A percentile compares a stretch with the other conserved stretches of the same genome.
Conservation (phyloP, 2,113 vertebrate species). For the Zeus faber region DNA sequence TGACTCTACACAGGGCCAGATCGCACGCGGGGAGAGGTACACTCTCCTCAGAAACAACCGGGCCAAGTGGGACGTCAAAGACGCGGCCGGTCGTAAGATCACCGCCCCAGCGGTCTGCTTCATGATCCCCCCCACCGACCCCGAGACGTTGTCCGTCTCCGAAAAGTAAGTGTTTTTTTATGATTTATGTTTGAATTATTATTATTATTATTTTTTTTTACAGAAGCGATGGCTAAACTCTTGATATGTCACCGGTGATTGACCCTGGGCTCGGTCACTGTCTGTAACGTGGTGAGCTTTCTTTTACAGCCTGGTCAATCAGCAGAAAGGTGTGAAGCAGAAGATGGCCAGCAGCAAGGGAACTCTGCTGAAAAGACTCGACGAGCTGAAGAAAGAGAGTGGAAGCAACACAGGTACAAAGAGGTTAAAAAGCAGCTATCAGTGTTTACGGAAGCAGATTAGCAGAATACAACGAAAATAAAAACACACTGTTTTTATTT, state of each 20-base stretch:
- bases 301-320: conserved; percentile 74
- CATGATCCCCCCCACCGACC: conserved; percentile 87
- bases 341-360: conserved; percentile 77
- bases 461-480: no score
- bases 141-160: conserved; percentile 75
- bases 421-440: no score
- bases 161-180: conserved; percentile 79
- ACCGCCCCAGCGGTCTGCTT: conserved; percentile 87
- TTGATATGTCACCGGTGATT: no score
- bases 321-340: conserved; percentile 78
- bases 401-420: conserved; percentile 72
- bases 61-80: conserved; percentile 85
- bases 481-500: no score
- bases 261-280: no score
- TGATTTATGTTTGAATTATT: not conserved
- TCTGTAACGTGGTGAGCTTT: not conserved
- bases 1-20: conserved; percentile 75
- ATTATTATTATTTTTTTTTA: not conserved
- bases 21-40: conserved; percentile 84
- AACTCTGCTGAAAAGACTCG: conserved; percentile 73
- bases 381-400: conserved; percentile 79
- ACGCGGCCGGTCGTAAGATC: conserved; percentile 73
- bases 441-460: no score
- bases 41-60: conserved; percentile 83
- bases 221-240: not conserved